Evolutionary conservation across 2,888 invertebrate genomes (phyloP), one percentile per base, ranked within the genome.

Genomic region (Tenthredo notha): DNA sequence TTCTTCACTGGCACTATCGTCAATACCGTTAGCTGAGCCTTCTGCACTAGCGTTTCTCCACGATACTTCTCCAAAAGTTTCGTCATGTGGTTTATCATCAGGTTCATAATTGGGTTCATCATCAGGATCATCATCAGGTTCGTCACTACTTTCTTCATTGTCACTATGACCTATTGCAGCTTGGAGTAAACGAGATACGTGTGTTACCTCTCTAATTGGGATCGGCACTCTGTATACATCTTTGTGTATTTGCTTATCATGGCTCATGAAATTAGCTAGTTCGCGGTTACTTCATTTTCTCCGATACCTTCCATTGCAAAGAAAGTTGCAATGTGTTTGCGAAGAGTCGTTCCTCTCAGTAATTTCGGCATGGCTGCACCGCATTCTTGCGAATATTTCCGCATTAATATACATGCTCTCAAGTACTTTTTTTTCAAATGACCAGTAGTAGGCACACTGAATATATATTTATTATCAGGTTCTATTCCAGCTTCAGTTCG

Each of bases 271-370:
- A 33, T 40, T 88, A 9, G 88, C 88, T 15, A 90, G 61, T 40
- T 88, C 86, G 15, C 86, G 15, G 85, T 85, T 2, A 90, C 86
- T 87, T 88, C 86, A 61, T 80, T 85, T 70, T 90, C 89, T 61
- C 87, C 75, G 29, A 90, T 78, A 67, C 87, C 86, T 72, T 89
- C 85, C 84, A 87, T 85, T 29, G 89, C 86, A 33, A 88, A 89
- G 21, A 87, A 87, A 5, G 90, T 89, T 2, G 90, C 90, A 40
- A 89, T 88, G 80, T 90, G 90, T 85, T 89, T 90, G 18, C 89
- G 85, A 7, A 89, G 80, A 12, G 74, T 85, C 7, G 90, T 90
- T 43, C 88, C 88, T 21, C 88, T 85, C 33, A 90, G 85, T 70
- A 87, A 85, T 58, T 61, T 47, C 5, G 89, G 89, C 43, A 88